These are phyloP conservation scores for Daubentonia madagascariensis DNA, from an alignment of 2,113 vertebrate genomes.

Conservation along the genomic window DNA sequence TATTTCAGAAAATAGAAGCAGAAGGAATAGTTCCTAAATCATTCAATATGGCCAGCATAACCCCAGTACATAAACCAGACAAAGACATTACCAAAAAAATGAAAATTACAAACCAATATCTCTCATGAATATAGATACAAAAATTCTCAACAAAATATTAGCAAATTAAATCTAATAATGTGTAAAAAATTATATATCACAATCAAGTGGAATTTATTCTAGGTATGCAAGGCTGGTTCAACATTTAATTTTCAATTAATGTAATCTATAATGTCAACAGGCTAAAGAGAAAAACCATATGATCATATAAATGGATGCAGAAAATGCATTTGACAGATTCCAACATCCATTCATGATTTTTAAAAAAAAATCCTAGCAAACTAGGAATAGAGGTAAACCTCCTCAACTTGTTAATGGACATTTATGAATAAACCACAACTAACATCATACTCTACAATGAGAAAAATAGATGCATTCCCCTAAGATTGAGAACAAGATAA, in stretches of 20 bases:
- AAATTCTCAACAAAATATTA: background rate
- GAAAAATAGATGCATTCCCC: background rate
- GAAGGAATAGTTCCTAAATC: background rate
- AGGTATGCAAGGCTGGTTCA: background rate
- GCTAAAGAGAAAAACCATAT: background rate
- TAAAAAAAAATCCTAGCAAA: background rate
- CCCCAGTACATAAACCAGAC: background rate
- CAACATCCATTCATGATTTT: background rate
- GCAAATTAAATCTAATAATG: background rate
- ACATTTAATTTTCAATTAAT: background rate
- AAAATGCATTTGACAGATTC: background rate
- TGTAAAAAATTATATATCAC: background rate
- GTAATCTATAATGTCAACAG: background rate
- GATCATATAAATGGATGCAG: background rate
- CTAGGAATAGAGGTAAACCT: background rate
- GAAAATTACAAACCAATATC: background rate
- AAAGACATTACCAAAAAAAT: background rate
- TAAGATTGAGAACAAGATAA: background rate
- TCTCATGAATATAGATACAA: background rate
- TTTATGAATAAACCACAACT: background rate
- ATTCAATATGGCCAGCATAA: background rate
- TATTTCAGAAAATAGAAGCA: background rate
- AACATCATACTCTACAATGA: background rate
- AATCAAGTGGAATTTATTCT: background rate
- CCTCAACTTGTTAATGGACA: background rate